Conservation (phyloP, 2,888 invertebrate species). For the Parnassius smintheus region DNA sequence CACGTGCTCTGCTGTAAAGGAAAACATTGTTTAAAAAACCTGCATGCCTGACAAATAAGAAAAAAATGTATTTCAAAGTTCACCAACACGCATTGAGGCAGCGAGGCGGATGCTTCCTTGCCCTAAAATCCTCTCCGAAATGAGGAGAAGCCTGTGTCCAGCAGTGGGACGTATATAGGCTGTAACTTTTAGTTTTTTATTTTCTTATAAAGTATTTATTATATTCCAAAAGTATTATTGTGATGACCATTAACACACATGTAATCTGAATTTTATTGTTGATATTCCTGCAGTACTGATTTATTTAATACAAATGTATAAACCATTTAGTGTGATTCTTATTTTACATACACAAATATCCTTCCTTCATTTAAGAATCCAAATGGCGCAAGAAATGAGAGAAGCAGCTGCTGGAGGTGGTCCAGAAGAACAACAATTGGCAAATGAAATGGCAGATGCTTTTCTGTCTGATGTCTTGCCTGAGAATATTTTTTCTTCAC, state of each 20-base stretch:
- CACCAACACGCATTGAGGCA: too few species aligned
- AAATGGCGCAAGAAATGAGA: slow-evolving; percentile 99
- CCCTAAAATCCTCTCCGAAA: too few species aligned
- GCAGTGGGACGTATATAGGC: too few species aligned
- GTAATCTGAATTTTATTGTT: slow-evolving; percentile 53
- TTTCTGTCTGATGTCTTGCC: slow-evolving; percentile 97
- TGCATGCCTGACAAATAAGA: too few species aligned
- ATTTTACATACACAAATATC: neutral
- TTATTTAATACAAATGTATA: slow-evolving; percentile 16
- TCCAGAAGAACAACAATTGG: slow-evolving; percentile 96
- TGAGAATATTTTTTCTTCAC: slow-evolving; percentile 96
- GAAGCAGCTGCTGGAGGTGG: slow-evolving; percentile 92
- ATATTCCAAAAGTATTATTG: slow-evolving; percentile 19
- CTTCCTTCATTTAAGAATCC: slow-evolving; percentile 80
- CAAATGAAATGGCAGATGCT: slow-evolving; percentile 98
- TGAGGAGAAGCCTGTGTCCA: too few species aligned
- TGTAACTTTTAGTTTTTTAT: too few species aligned
- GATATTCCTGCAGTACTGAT: slow-evolving; percentile 77
- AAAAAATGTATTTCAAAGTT: too few species aligned
- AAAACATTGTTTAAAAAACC: too few species aligned
- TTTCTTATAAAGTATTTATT: too few species aligned
- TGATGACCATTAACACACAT: slow-evolving; percentile 70
- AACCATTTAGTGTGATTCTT: neutral
- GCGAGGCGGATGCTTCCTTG: too few species aligned
- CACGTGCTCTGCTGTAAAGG: too few species aligned